A percentile compares a stretch with the other conserved stretches of the same genome.
Conservation (phyloP, 2,113 vertebrate genomes). For the Aramus guarauna region DNA sequence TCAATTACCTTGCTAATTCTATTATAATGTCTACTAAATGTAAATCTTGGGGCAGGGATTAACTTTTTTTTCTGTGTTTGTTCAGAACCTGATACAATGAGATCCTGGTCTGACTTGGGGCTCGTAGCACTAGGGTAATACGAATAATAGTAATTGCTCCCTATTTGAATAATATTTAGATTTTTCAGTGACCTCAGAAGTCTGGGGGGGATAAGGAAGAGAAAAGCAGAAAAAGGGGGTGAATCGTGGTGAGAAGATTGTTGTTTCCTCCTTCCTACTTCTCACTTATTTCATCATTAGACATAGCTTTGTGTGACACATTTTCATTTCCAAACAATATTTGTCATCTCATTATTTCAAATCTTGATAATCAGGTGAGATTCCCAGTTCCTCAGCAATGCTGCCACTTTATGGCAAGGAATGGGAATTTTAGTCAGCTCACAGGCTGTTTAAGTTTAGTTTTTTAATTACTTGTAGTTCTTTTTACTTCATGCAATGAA, state of each 20-base stretch:
- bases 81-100: conserved; percentile 68
- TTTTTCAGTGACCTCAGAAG: conserved; percentile 34
- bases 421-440: background rate
- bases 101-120: conserved; percentile 66
- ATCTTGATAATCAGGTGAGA: background rate
- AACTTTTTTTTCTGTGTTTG: conserved; percentile 68
- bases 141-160: conserved; percentile 63
- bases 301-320: background rate
- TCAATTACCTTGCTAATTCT: conserved; percentile 34
- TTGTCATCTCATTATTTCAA: conserved; percentile 21
- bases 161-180: conserved; percentile 53
- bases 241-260: background rate
- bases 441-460: background rate
- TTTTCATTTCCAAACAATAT: conserved; percentile 4
- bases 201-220: background rate
- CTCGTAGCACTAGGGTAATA: conserved; percentile 68
- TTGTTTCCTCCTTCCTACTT: conserved; percentile 12
- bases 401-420: background rate
- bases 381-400: background rate
- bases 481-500: background rate
- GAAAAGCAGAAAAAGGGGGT: background rate
- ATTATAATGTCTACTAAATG: conserved; percentile 34
- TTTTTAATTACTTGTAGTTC: background rate
- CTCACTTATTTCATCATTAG: conserved; percentile 9
- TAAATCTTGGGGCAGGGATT: conserved; percentile 37